Base-by-base conservation (phyloP, 2,888 invertebrate genomes). In the Masnerella sp. region DNA sequence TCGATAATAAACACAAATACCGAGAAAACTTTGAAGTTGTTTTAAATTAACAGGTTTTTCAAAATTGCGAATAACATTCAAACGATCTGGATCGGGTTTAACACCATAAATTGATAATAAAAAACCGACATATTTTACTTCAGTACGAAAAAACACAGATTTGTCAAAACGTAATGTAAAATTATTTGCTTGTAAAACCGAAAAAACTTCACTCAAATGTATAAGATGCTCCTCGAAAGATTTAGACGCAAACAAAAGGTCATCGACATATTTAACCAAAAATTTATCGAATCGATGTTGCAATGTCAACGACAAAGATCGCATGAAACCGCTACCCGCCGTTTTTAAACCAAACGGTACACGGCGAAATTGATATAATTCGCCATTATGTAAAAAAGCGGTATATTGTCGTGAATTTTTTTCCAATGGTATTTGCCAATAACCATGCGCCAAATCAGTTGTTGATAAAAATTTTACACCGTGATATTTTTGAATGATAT, bases 1-100 rank as follows among this genome's bases (percentile, higher is more conserved):
- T 3, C 77, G 30, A 38, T 74, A 77, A 25, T 61, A 77, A 2
- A 9, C 61, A 43, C 74, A 75, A 0, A 75, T n/a, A 2, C 75
- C 75, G n/a, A 76, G 5, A 58, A 82, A 79, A 25, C 52, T 43
- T 49, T 81, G 72, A 0, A 83, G 20, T 25, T 83, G 76, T 68
- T 78, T 80, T 36, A 75, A 20, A 34, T 78, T 81, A n/a, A 22
- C 47, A 0, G 82, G 81, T 1, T 28, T 22, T 9, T 77, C 72
- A 59, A 80, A 81, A n/a, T 81, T 54, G 11, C 38, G n/a, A 12
- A 83, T 80, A 0, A 75, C 73, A 7, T 77, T 15, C 1, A 77
- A 11, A 1, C 22, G n/a, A 1, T 42, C 22, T 49, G 38, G 9
- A 14, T 25, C 28, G 5, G 42, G 42, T 1, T 12, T n/a, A 5